Conservation (phyloP, 2,888 invertebrate species). For the Quadroppia sp. region DNA sequence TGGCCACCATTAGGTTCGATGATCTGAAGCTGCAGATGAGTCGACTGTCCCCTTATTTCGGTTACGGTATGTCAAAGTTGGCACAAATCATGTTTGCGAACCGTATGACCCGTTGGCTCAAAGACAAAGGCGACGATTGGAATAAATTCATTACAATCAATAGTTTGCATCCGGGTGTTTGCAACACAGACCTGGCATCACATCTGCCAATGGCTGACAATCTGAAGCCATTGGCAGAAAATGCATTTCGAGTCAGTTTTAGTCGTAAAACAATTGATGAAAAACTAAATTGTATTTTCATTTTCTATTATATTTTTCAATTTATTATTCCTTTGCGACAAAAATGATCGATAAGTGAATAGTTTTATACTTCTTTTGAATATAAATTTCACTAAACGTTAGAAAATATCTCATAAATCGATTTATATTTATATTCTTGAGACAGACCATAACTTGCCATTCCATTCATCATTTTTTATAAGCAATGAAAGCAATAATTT, state of each 20-base stretch:
- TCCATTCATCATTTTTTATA: too few species aligned
- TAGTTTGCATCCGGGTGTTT: conserved; percentile 80
- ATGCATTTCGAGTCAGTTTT: not conserved
- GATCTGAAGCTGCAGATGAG: conserved; percentile 65
- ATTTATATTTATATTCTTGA: too few species aligned
- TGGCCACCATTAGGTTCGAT: conserved; percentile 68
- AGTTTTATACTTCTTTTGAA: too few species aligned
- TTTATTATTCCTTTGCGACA: not conserved
- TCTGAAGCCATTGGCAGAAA: not conserved
- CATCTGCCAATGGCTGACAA: not conserved
- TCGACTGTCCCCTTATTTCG: conserved; percentile 52
- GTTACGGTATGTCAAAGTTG: conserved; percentile 79
- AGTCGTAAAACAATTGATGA: not conserved
- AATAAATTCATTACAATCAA: conserved; percentile 60
- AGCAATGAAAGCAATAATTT: too few species aligned
- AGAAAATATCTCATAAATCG: too few species aligned
- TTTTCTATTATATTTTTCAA: not conserved
- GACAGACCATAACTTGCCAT: too few species aligned
- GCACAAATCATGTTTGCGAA: conserved; percentile 67
- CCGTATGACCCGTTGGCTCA: conserved; percentile 61
- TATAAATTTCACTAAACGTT: too few species aligned
- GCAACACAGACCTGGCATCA: conserved; percentile 63
- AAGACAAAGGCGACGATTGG: conserved; percentile 51
- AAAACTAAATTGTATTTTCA: not conserved
- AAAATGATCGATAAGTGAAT: not conserved